Conservation (phyloP, 37 sponge, comb jelly and placozoan genomes). For the Mnemiopsis leidyi region DNA sequence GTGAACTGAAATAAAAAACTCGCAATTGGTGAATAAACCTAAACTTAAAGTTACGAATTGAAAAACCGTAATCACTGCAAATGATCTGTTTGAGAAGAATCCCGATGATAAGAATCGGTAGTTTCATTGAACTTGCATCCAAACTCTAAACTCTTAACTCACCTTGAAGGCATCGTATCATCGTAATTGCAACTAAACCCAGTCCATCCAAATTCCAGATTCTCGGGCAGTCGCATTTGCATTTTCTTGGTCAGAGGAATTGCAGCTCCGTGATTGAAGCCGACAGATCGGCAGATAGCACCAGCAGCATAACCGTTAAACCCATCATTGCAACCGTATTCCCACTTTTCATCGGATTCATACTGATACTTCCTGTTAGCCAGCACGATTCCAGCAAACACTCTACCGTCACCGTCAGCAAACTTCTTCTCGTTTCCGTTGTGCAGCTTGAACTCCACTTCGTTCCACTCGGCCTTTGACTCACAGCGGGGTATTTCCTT, state of each 20-base stretch:
- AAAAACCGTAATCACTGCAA: too few species aligned
- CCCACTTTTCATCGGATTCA: neutral
- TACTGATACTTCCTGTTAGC: neutral
- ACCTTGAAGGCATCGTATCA: neutral
- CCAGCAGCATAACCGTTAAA: constrained; percentile 39
- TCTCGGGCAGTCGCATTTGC: neutral
- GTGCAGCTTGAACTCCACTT: constrained; percentile 22
- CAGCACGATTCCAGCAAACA: neutral
- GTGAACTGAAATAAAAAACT: neutral
- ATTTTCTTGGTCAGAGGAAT: neutral
- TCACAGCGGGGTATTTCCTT: constrained; percentile 7
- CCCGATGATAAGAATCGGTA: too few species aligned
- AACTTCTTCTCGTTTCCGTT: neutral
- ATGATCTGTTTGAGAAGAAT: too few species aligned
- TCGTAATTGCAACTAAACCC: neutral
- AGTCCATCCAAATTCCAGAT: constrained; percentile 2
- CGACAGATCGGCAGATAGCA: constrained; percentile 31
- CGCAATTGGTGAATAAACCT: too few species aligned
- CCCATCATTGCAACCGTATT: neutral
- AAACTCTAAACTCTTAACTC: neutral
- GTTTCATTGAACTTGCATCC: too few species aligned
- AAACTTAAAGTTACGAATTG: too few species aligned
- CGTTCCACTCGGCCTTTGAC: neutral
- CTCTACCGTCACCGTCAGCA: neutral
- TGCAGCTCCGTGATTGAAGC: neutral